Conservation (phyloP, 1,140 invertebrate genomes). For the Ceratosolen solmsi region DNA sequence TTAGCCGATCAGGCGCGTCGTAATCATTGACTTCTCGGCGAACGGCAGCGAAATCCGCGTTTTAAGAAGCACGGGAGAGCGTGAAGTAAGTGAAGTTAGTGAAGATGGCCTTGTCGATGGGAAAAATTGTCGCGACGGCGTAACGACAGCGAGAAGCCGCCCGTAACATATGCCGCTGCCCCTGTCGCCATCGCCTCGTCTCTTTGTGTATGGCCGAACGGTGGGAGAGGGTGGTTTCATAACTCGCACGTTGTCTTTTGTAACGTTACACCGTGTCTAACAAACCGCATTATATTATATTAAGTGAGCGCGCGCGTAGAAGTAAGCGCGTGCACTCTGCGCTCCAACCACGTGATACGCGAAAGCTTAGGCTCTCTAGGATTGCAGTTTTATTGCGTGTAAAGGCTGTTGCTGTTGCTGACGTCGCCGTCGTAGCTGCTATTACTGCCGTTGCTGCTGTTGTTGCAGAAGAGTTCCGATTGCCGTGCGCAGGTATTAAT, state of each 20-base stretch:
- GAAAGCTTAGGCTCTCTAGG: background rate
- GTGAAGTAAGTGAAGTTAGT: too few species aligned
- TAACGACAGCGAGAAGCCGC: slow-evolving; percentile 1
- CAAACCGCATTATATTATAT: slow-evolving; percentile 64
- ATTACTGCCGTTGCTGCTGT: background rate
- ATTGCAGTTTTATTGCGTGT: background rate
- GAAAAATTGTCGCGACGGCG: background rate
- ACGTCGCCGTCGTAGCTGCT: background rate
- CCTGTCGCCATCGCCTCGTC: too few species aligned
- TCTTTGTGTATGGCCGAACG: slow-evolving; percentile 49
- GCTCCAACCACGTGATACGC: slow-evolving; percentile 6
- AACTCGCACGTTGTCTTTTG: slow-evolving; percentile 60
- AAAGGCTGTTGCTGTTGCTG: background rate
- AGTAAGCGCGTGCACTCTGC: slow-evolving; percentile 2
- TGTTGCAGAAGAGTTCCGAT: background rate
- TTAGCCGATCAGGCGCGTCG: too few species aligned
- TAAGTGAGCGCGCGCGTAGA: slow-evolving; percentile 50
- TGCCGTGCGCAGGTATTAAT: too few species aligned
- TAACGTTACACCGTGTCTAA: slow-evolving; percentile 60
- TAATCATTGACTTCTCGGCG: too few species aligned
- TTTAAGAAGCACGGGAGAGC: too few species aligned
- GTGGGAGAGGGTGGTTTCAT: slow-evolving; percentile 55
- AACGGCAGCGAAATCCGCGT: too few species aligned
- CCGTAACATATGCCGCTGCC: too few species aligned
- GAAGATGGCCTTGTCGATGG: background rate